Conservation (phyloP, 1,140 invertebrate genomes). For the Megalonaias nervosa region DNA sequence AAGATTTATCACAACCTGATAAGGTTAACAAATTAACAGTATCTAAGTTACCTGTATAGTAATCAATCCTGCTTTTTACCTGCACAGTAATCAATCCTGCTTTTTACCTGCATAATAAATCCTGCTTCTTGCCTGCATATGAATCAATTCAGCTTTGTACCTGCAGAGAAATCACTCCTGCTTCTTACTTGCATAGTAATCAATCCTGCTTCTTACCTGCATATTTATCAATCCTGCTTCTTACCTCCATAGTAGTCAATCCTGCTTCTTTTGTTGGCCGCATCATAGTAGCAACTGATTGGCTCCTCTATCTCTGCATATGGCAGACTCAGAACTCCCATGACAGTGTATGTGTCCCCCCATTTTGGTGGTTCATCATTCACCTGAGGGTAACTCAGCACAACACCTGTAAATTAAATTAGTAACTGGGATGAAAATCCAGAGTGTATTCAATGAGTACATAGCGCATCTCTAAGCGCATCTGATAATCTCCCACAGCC, state of each 20-base stretch:
- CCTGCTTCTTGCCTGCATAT: slow-evolving; percentile 75
- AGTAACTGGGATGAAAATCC: too few species aligned
- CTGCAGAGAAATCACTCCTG: too few species aligned
- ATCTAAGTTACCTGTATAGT: slow-evolving; percentile 84
- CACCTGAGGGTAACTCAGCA: background rate
- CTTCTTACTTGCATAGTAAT: slow-evolving; percentile 94
- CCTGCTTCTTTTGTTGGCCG: slow-evolving; percentile 78
- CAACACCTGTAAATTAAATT: too few species aligned
- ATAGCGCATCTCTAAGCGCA: too few species aligned
- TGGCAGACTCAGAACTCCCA: slow-evolving; percentile 77
- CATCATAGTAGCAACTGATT: slow-evolving; percentile 91
- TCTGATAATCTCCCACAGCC: too few species aligned
- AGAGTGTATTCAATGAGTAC: too few species aligned
- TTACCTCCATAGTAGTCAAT: too few species aligned
- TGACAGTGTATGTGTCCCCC: slow-evolving; percentile 47
- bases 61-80: slow-evolving; percentile 88
- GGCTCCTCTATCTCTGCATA: slow-evolving; percentile 92
- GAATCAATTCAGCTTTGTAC: too few species aligned
- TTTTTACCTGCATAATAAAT: slow-evolving; percentile 92
- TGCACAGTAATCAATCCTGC: slow-evolving; percentile 94
- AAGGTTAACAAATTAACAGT: background rate
- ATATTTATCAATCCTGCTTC: slow-evolving; percentile 91
- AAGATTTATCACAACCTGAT: background rate
- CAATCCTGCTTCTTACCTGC: slow-evolving; percentile 85
- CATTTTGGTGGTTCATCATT: slow-evolving; percentile 41